Conservation (phyloP, 2,797 vertebrate genomes). For the Dipus sagitta region DNA sequence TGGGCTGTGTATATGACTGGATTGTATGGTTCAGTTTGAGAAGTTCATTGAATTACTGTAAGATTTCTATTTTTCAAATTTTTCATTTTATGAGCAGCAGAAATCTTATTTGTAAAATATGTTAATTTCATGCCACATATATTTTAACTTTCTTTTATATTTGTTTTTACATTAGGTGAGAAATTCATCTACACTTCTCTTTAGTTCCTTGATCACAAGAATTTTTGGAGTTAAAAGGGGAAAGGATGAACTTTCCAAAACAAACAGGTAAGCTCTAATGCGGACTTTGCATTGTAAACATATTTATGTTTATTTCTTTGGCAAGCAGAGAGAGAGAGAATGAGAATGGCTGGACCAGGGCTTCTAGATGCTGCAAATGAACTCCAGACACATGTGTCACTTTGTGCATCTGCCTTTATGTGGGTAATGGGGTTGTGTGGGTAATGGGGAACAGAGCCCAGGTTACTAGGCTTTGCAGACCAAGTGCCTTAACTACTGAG, state of each 20-base stretch:
- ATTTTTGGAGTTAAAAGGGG: slow-evolving; percentile 98
- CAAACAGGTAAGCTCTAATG: slow-evolving; percentile 93
- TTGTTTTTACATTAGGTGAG: slow-evolving; percentile 91
- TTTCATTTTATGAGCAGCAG: slow-evolving; percentile 53
- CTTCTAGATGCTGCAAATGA: no score
- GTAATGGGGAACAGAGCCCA: no score
- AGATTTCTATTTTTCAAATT: not conserved
- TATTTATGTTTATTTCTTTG: no score
- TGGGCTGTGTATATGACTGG: not conserved
- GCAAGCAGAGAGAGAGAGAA: no score
- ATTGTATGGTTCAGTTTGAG: slow-evolving; percentile 29
- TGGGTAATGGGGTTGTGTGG: no score
- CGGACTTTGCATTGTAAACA: not conserved
- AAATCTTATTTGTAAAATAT: slow-evolving; percentile 23
- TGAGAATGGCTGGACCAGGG: no score
- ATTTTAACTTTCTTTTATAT: slow-evolving; percentile 68
- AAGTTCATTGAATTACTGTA: slow-evolving; percentile 28
- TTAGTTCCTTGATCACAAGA: slow-evolving; percentile 97
- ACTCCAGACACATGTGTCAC: no score
- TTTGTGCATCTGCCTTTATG: no score
- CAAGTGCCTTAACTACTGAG: no score
- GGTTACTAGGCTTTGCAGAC: no score
- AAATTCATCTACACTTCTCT: slow-evolving; percentile 98
- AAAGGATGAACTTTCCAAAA: slow-evolving; percentile 96
- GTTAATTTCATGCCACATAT: slow-evolving; percentile 57